Conservation (phyloP, 2,888 invertebrate genomes). For the Nowickia ferox region DNA sequence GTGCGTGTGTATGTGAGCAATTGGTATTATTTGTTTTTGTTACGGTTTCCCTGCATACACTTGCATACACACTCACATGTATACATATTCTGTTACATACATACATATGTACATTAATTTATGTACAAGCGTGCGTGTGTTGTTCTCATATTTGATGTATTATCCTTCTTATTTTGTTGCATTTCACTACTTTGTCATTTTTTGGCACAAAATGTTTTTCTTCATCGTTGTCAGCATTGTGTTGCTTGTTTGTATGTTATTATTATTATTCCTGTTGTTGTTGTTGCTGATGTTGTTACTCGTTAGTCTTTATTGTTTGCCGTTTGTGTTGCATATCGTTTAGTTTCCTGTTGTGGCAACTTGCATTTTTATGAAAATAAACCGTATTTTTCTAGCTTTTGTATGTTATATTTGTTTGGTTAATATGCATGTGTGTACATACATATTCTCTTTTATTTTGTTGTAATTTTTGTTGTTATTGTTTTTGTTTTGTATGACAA, state of each 20-base stretch:
- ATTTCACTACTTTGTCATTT: constrained; percentile 71
- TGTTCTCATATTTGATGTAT: constrained; percentile 68
- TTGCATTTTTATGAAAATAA: constrained; percentile 53
- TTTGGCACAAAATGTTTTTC: constrained; percentile 56
- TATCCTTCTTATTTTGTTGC: constrained; percentile 65
- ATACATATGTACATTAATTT: constrained; percentile 13
- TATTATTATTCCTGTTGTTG: constrained; percentile 1
- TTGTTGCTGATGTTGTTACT: constrained; percentile 52
- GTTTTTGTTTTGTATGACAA: constrained; percentile 52
- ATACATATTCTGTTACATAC: neutral
- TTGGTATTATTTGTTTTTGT: constrained; percentile 51
- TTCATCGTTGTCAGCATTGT: constrained; percentile 49
- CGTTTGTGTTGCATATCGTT: constrained; percentile 66
- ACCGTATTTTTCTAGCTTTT: constrained; percentile 55
- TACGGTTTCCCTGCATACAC: constrained; percentile 2
- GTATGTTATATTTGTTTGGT: constrained; percentile 44
- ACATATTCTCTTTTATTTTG: neutral
- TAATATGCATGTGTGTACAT: constrained; percentile 23
- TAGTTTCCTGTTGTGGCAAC: constrained; percentile 67
- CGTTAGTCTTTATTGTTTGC: constrained; percentile 65
- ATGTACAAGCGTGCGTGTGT: constrained; percentile 11
- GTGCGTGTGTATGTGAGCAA: constrained; percentile 15
- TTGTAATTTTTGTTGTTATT: constrained; percentile 2
- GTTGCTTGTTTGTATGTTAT: neutral
- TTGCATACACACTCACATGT: neutral